phyloP scores from a whole-genome alignment of 35 echinoderm and acorn worm genomes.

The Patiria miniata region DNA sequence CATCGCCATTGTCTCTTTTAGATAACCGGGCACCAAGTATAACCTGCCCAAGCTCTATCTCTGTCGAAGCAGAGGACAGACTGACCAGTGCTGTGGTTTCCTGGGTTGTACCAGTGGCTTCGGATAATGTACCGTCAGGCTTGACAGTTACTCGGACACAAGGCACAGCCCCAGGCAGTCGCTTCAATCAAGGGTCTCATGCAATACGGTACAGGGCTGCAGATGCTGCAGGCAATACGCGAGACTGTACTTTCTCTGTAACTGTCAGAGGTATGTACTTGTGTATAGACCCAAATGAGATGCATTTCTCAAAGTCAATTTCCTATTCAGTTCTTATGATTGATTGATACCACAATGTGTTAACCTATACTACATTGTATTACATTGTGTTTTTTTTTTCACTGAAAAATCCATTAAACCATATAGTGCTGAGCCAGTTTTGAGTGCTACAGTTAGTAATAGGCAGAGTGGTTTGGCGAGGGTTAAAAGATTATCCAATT shows the following conservation, averaged over 20 bases:
- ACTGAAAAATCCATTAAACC: too few species aligned
- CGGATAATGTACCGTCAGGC: neutral
- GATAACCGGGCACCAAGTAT: neutral
- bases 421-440: too few species aligned
- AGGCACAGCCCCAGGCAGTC: neutral
- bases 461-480: too few species aligned
- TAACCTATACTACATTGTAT: too few species aligned
- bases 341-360: too few species aligned
- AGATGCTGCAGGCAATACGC: slow-evolving; percentile 24
- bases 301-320: too few species aligned
- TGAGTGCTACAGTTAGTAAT: too few species aligned
- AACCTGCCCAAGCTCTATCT: neutral
- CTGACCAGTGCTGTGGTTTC: neutral
- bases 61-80: neutral
- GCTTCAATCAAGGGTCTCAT: slow-evolving; percentile 28
- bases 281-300: too few species aligned
- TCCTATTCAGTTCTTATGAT: too few species aligned
- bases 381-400: too few species aligned
- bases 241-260: slow-evolving; percentile 25
- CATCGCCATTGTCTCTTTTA: neutral
- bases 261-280: slow-evolving; percentile 37
- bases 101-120: neutral
- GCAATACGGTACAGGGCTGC: slow-evolving; percentile 26
- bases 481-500: too few species aligned
- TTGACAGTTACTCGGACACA: neutral